Evolutionary conservation across 2,113 vertebrate species (phyloP).

Genomic region (Macquaria australasica): DNA sequence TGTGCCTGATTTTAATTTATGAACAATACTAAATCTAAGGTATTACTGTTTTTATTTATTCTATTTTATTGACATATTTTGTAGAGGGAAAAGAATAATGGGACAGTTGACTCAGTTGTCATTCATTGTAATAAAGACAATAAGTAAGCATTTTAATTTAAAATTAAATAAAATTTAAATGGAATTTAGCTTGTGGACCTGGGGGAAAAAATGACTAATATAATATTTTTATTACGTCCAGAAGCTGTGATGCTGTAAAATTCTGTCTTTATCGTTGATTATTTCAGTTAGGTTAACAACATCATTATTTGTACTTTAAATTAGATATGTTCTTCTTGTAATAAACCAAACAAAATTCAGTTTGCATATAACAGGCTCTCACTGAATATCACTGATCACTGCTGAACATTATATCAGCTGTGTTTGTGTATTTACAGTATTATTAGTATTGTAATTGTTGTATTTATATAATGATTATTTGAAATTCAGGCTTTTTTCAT

Average conservation of each 20-base stretch:
- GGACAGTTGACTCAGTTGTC: background rate
- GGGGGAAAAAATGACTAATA: background rate
- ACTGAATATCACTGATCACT: background rate
- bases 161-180: background rate
- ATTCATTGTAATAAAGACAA: background rate
- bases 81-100: background rate
- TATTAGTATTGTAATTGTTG: background rate
- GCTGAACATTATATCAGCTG: background rate
- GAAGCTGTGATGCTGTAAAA: background rate
- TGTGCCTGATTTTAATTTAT: background rate
- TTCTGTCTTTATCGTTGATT: background rate
- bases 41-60: conserved; percentile 8
- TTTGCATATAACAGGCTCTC: background rate
- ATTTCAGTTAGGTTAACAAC: background rate
- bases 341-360: background rate
- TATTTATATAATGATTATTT: background rate
- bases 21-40: background rate
- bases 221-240: background rate
- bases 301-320: background rate
- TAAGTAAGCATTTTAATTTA: background rate
- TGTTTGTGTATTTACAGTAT: background rate
- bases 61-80: background rate
- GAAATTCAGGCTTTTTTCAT: background rate
- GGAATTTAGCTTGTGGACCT: background rate
- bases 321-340: background rate